Conservation (phyloP, 1,140 invertebrate species). For the Macrosteles quadrilineatus region DNA sequence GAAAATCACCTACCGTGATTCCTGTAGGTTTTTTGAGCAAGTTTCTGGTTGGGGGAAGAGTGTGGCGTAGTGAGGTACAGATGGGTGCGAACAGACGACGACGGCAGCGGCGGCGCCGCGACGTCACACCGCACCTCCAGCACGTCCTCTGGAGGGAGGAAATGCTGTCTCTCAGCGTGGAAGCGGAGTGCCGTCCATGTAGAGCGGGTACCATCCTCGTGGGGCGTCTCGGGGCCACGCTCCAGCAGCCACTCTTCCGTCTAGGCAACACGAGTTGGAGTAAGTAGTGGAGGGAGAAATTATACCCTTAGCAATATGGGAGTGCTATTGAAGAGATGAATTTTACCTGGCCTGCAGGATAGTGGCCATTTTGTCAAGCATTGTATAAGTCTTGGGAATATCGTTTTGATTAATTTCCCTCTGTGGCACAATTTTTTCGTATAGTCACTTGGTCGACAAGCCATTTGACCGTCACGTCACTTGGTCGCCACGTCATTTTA, state of each 20-base stretch:
- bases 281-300: too few relatives aligned
- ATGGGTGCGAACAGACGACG: background rate
- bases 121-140: conserved; percentile 5
- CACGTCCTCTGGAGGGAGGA: background rate
- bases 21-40: conserved; percentile 12
- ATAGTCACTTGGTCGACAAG: too few relatives aligned
- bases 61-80: background rate
- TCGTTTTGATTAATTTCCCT: too few relatives aligned
- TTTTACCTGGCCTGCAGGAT: too few relatives aligned
- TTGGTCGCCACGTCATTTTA: too few relatives aligned
- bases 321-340: too few relatives aligned
- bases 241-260: conserved; percentile 15
- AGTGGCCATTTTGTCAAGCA: too few relatives aligned
- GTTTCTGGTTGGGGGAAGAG: conserved; percentile 2
- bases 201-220: conserved; percentile 1
- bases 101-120: background rate
- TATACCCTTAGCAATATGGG: too few relatives aligned
- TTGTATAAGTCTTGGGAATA: too few relatives aligned
- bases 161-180: conserved; percentile 9
- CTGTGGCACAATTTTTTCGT: too few relatives aligned
- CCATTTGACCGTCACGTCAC: too few relatives aligned
- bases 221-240: background rate
- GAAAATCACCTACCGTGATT: conserved; percentile 5
- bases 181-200: conserved; percentile 1
- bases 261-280: background rate